Percentiles rank a stretch among this genome's conserved stretches.
Conservation (phyloP, 2,797 vertebrate genomes). For the Clarias fuscus region DNA sequence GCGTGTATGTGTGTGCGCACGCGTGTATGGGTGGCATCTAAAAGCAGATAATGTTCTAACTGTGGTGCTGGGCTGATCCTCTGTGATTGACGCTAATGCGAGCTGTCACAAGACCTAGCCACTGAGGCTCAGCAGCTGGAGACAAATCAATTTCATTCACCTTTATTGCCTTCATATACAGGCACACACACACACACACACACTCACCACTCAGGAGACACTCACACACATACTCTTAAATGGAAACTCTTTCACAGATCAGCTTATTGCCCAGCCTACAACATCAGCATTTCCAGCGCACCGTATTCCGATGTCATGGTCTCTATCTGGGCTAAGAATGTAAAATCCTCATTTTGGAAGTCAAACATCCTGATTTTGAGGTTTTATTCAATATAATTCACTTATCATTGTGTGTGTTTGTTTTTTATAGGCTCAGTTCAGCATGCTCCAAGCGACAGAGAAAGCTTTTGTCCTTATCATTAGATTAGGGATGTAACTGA, state of each 20-base stretch:
- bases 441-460: neutral
- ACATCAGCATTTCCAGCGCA: conserved; percentile 33
- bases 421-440: neutral
- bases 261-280: conserved; percentile 39
- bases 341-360: neutral
- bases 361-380: neutral
- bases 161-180: conserved; percentile 29
- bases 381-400: neutral
- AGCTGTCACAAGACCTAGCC: conserved; percentile 68
- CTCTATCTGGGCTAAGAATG: neutral
- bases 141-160: conserved; percentile 74
- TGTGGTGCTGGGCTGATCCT: conserved; percentile 64
- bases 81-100: conserved; percentile 77
- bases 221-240: conserved; percentile 37
- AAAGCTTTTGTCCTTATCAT: neutral
- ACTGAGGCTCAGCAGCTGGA: conserved; percentile 70
- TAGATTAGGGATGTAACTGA: neutral
- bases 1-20: neutral
- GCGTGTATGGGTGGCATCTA: conserved; percentile 10
- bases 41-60: conserved; percentile 44
- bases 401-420: neutral
- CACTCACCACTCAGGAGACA: conserved; percentile 25
- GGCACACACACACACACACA: conserved; percentile 8
- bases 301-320: conserved; percentile 29
- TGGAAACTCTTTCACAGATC: conserved; percentile 24